Evolutionary conservation across 2,113 vertebrate genomes (phyloP).

Genomic region (Solea solea): DNA sequence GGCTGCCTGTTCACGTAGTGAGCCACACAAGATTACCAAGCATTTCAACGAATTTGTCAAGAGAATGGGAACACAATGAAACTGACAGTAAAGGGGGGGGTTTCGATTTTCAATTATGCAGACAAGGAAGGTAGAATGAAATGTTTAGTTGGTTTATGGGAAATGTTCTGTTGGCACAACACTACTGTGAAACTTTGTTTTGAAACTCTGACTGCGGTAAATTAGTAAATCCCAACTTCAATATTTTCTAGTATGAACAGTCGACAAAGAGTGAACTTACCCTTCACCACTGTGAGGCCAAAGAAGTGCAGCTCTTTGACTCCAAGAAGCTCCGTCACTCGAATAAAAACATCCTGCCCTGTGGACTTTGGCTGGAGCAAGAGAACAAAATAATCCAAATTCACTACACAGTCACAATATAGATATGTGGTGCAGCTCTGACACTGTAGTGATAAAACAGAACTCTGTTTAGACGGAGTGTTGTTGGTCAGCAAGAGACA

Average conservation of each 20-base stretch:
- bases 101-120: conserved; percentile 48
- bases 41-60: conserved; percentile 56
- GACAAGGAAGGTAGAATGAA: conserved; percentile 10
- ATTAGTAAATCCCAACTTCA: too few species aligned
- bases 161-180: conserved; percentile 7
- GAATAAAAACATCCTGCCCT: conserved; percentile 87
- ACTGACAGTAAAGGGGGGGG: conserved; percentile 52
- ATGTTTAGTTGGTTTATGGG: conserved; percentile 2
- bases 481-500: not conserved
- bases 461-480: not conserved
- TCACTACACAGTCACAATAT: conserved; percentile 7
- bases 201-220: too few species aligned
- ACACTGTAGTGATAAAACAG: not conserved
- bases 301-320: conserved; percentile 90
- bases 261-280: conserved; percentile 74
- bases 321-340: conserved; percentile 82
- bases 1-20: conserved; percentile 73
- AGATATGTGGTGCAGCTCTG: conserved; percentile 7
- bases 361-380: conserved; percentile 85
- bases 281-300: conserved; percentile 88
- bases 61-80: conserved; percentile 30
- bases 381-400: conserved; percentile 2
- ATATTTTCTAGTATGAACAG: too few species aligned
- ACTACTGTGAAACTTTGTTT: too few species aligned
- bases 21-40: conserved; percentile 70